Percentiles rank a stretch among this genome's conserved stretches.
phyloP scores from a whole-genome alignment of 37 sponge, comb jelly and placozoan genomes.

The Diacarnus erythraeanus region DNA sequence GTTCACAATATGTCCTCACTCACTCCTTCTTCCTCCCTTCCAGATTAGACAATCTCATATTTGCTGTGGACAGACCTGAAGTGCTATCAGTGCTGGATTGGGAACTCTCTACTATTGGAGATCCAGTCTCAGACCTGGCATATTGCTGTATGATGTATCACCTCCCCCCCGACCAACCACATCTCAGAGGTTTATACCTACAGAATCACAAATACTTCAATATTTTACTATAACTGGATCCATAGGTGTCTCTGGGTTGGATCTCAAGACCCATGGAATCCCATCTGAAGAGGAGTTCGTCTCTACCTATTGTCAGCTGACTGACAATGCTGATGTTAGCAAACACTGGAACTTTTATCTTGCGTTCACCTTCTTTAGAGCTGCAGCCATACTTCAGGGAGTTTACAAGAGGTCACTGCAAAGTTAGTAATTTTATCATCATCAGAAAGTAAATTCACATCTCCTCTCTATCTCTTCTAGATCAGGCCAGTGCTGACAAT shows the following conservation, averaged over 20 bases:
- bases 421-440: conserved; percentile 20
- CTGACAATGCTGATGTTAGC: conserved; percentile 29
- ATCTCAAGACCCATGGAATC: conserved; percentile 54
- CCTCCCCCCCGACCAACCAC: conserved; percentile 32
- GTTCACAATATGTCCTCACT: too few relatives aligned
- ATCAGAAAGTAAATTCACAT: neutral
- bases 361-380: conserved; percentile 77
- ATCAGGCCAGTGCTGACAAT: conserved; percentile 72
- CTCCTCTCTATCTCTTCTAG: conserved; percentile 10
- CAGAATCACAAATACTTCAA: neutral
- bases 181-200: conserved; percentile 32
- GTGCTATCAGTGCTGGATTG: conserved; percentile 84
- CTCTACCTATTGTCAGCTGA: conserved; percentile 48
- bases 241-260: conserved; percentile 44
- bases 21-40: neutral
- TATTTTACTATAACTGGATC: neutral
- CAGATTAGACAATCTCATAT: conserved; percentile 72
- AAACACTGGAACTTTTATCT: conserved; percentile 67
- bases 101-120: conserved; percentile 84
- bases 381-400: conserved; percentile 81
- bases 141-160: conserved; percentile 69
- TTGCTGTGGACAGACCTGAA: conserved; percentile 23
- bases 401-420: conserved; percentile 74
- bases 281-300: conserved; percentile 63
- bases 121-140: conserved; percentile 76